Evolutionary conservation across 2,888 invertebrate species (phyloP), one percentile per base, ranked within the genome.

Genomic region (Deilephila porcellus): DNA sequence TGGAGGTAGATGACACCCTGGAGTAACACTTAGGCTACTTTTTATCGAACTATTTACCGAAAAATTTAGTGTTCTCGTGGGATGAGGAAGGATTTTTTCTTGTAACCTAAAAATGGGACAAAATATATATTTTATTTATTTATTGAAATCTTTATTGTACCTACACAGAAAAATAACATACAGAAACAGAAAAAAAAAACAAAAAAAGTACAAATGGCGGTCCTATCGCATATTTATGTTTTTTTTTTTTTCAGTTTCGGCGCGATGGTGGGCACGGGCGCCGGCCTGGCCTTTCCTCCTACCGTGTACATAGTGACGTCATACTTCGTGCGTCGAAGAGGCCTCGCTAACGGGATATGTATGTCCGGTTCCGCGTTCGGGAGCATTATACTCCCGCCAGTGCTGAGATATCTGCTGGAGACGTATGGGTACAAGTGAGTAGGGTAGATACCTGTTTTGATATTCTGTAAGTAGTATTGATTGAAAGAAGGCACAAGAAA

Each of bases 251-350:
- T 6, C 79, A 98, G 97, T 91, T 98, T 97, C 91, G 98, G 98
- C 71, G 95, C 97, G 19, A 92, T 98, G 86, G 97, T 98, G 32
- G 98, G 98, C 77, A 96, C 96, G 60, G 98, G 98, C 8, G 98
- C 98, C 0, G 98, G 98, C 0, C 91, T 98, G 11, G 97, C 98
- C 0, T 98, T 98, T 92, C 98, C 98, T 0, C 98, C 98, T 3
- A 98, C 98, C 0, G 98, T 98, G 56, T 98, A 98, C 91, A 98
- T 98, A 81, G 98, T 98, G 79, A 98, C 98, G 71, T 97, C 97
- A 75, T 98, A 98, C 91, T 98, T 98, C 90, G 96, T 97, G 62
- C 95, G 96, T 70, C 91, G 96, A 14, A 95, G 98, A 64, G 98
- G 98, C 0, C 94, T 98, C 19, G 98, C 98, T 63, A 98, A 98